Base-by-base conservation (phyloP, 2,888 invertebrate genomes). In the Dasypogon diadema region DNA sequence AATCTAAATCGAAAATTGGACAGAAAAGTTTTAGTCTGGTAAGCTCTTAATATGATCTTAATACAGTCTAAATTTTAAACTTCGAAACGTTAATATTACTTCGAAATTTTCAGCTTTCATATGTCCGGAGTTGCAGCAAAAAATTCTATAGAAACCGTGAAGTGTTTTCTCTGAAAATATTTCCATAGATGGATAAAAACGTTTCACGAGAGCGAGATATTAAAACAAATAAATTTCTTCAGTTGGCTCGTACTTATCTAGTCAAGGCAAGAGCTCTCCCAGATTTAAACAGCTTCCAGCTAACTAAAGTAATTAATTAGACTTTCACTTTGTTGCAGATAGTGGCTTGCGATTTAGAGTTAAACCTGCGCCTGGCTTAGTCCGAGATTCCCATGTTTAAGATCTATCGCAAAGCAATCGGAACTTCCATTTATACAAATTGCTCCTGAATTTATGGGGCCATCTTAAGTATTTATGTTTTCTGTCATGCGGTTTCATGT, bases 401-500 rank as follows among this genome's bases (percentile, higher is more conserved):
- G 34, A 54, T 70, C 70, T 54, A 70, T 70, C 54, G 54, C 70
- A 46, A 54, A 34, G 70, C 48, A 74, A 60, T 58, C 58, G 56
- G 42, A 58, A 60, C 74, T 60, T 58, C 58, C 77, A 77, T 77
- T 77, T 77, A 73, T 56, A 77, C 77, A 77, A 77, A 77, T 77
- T 77, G 77, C 70, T 75, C 34, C 73, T 77, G 60, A 76, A 77
- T 77, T 77, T 77, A 77, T 77, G 73, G 70, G 68, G 58, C 75
- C 75, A 76, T 77, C 74, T 75, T 51, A 68, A 58, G 74, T 77
- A 77, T 77, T 77, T 77, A 77, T 77, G 77, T 76, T 51, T 75
- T 51, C 73, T 37, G 65, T 65, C 42, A 65, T 77, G 68, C 70
- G 65, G 70, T 68, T 70, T 55, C 75, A 21, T 75, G 73, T 75